Base-by-base conservation (phyloP, 2,797 vertebrate species). In the Sandelia bainsii region DNA sequence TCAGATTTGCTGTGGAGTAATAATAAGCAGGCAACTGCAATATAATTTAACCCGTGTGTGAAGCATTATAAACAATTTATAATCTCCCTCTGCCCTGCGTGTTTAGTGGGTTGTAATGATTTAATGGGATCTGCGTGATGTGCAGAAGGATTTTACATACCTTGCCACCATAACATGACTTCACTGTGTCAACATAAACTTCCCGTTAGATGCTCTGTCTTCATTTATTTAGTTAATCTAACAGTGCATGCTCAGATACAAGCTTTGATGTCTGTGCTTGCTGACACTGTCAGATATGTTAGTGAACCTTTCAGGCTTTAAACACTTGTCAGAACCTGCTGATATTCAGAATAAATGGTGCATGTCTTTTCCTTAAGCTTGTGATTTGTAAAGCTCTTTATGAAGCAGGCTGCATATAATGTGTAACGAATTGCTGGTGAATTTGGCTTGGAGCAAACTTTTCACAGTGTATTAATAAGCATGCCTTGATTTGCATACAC, bases 271-370 rank as follows among this genome's bases (percentile, higher is more conserved):
- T 72, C 44, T 54, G 57, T 58, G 63, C 65, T 62, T 52, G 25
- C 74, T 70, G 77, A 79, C 63, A 40, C 50, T 64, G 34, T 76
- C 53, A 48, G 62, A 50, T 68, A 69, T 79, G 60, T 74, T 76
- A 60, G 23, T 56, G 54, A 51, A 54, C 1, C 10, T 45, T 62
- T 75, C 48, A 14, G 46, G 34, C 74, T 34, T n/a, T 70, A 44
- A 78, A 77, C 44, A 65, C 69, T n/a, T 62, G 75, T 70, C 48
- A 46, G 44, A 69, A 71, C 71, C 32, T 60, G 75, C 75, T 68
- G 68, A 75, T 70, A 50, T 61, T 63, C 40, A 57, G 42, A 79
- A 78, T 62, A 69, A 73, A 76, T 66, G 60, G 12, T n/a, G 22
- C 62, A 25, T 39, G 22, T 3, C 6, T 19, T 64, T 27, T 46